Evolutionary conservation across 2,888 invertebrate genomes (phyloP).

Genomic region (Leptinotarsa juncta): DNA sequence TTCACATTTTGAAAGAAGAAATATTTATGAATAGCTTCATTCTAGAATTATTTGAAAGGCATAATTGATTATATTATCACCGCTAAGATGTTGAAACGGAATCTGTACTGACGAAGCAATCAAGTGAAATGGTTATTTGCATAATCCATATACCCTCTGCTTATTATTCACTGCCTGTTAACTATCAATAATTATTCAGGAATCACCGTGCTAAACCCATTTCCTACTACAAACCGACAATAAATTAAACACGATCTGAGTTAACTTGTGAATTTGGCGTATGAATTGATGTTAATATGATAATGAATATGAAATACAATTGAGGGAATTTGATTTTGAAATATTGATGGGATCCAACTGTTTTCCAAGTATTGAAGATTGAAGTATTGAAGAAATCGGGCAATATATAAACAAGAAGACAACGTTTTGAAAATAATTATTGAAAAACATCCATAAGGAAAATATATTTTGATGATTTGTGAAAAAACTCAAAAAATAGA

Average conservation of each 20-base stretch:
- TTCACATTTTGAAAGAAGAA: too few species aligned
- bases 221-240: conserved; percentile 9
- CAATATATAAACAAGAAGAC: too few species aligned
- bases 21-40: too few species aligned
- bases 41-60: too few species aligned
- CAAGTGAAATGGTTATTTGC: neutral
- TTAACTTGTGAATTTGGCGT: neutral
- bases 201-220: neutral
- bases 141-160: neutral
- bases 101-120: neutral
- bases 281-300: neutral
- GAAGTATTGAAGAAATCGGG: too few species aligned
- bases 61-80: neutral
- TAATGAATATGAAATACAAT: neutral
- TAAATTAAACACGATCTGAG: neutral
- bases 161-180: neutral
- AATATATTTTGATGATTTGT: too few species aligned
- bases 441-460: too few species aligned
- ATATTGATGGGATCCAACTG: too few species aligned
- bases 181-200: conserved; percentile 1
- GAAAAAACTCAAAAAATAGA: too few species aligned
- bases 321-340: neutral
- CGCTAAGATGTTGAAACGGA: neutral
- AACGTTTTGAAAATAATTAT: too few species aligned
- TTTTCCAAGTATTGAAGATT: too few species aligned